Conservation (phyloP, 2,888 invertebrate genomes). For the Listrodromus nycthemerus region DNA sequence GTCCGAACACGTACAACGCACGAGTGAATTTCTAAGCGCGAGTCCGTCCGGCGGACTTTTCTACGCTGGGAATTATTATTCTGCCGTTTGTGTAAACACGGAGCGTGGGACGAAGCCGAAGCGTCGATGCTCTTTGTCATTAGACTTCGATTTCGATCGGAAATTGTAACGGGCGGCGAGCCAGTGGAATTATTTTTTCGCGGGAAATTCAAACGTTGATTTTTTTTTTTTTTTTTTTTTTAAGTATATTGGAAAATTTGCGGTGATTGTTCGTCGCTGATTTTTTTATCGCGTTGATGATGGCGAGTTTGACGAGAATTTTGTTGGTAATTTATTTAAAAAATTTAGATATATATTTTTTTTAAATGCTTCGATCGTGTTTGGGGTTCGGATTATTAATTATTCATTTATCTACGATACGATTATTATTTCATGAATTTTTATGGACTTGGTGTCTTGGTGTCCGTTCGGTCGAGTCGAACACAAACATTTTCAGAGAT, state of each 20-base stretch:
- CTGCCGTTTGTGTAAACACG: conserved; percentile 1
- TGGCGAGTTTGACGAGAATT: too few relatives aligned
- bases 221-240: too few relatives aligned
- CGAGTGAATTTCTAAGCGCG: conserved; percentile 61
- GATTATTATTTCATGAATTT: background rate
- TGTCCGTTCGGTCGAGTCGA: background rate
- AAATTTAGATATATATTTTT: too few relatives aligned
- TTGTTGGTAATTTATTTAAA: too few relatives aligned
- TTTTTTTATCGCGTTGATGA: too few relatives aligned
- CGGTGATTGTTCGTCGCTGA: too few relatives aligned
- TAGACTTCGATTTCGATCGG: conserved; percentile 4
- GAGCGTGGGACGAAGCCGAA: conserved; percentile 33
- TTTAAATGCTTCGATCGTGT: too few relatives aligned
- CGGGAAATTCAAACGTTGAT: background rate
- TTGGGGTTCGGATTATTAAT: too few relatives aligned
- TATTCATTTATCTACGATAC: background rate
- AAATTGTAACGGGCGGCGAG: too few relatives aligned
- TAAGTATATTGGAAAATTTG: too few relatives aligned
- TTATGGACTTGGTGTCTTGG: background rate
- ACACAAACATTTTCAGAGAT: too few relatives aligned
- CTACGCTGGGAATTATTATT: conserved; percentile 45
- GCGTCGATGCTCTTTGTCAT: conserved; percentile 52
- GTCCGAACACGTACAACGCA: conserved; percentile 49
- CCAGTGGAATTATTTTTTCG: background rate
- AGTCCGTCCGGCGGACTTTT: conserved; percentile 3